A percentile compares a stretch with the other conserved stretches of the same genome.
Evolutionary conservation across 2,888 invertebrate species (phyloP).

Genomic region (Agrochola lychnidis): DNA sequence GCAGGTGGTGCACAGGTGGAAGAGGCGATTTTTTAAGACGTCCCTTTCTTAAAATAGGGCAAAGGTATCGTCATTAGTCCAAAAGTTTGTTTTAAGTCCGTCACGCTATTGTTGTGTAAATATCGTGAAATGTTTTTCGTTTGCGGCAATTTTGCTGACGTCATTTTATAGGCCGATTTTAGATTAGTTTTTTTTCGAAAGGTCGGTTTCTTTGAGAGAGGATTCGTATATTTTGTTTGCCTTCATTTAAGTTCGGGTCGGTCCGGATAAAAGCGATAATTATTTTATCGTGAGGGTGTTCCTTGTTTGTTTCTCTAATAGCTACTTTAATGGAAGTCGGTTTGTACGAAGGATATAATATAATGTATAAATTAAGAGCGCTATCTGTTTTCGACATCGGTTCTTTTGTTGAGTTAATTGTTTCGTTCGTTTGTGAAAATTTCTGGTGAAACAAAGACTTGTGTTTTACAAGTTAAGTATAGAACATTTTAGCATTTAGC

Average conservation of each 20-base stretch:
- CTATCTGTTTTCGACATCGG: conserved; percentile 76
- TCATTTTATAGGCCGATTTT: conserved; percentile 83
- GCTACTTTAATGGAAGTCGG: conserved; percentile 87
- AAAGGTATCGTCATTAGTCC: conserved; percentile 78
- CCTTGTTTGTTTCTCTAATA: conserved; percentile 90
- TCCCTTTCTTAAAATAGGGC: conserved; percentile 76
- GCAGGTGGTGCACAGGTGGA: conserved; percentile 87
- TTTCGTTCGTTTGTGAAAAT: conserved; percentile 49
- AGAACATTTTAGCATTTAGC: neutral
- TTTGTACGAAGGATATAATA: conserved; percentile 77
- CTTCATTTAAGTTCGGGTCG: conserved; percentile 69
- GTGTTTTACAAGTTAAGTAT: neutral
- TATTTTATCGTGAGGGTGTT: conserved; percentile 88
- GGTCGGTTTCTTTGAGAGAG: conserved; percentile 78
- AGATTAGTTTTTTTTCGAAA: conserved; percentile 78
- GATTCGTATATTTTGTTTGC: conserved; percentile 72
- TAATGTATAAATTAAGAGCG: conserved; percentile 83
- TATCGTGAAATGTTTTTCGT: conserved; percentile 77
- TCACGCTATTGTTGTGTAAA: conserved; percentile 84
- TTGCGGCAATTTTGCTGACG: conserved; percentile 84
- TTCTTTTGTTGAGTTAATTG: conserved; percentile 64
- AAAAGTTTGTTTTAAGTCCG: conserved; percentile 88
- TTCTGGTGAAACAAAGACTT: conserved; percentile 10
- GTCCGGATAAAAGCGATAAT: conserved; percentile 88
- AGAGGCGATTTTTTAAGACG: conserved; percentile 73